phyloP scores from a whole-genome alignment of 2,888 invertebrate genomes.

The Ophraella communa region DNA sequence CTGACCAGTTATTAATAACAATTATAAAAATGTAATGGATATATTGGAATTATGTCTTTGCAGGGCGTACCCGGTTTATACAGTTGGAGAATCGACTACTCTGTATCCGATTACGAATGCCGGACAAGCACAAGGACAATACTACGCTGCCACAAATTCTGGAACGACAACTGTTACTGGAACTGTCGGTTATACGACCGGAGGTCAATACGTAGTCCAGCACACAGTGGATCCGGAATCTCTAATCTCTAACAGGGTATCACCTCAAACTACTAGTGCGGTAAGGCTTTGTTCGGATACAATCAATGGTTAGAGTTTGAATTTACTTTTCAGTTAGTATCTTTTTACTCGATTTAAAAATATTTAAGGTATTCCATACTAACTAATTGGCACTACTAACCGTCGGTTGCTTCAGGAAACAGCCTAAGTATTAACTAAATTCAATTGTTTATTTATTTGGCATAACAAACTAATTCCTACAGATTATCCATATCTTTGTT shows the following conservation, averaged over 20 bases:
- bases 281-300: slow-evolving; percentile 60
- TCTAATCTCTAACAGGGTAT: slow-evolving; percentile 68
- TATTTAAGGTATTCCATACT: too few species aligned
- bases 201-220: slow-evolving; percentile 74
- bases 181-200: slow-evolving; percentile 57
- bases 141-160: slow-evolving; percentile 71
- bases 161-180: slow-evolving; percentile 68
- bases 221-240: slow-evolving; percentile 69
- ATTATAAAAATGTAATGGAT: too few species aligned
- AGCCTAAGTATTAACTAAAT: too few species aligned
- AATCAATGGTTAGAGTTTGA: too few species aligned
- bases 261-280: slow-evolving; percentile 72
- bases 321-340: too few species aligned
- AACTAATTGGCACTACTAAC: too few species aligned
- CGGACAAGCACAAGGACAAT: slow-evolving; percentile 69
- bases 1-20: too few species aligned
- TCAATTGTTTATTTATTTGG: too few species aligned
- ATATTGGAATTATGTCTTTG: slow-evolving; percentile 23
- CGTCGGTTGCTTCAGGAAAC: too few species aligned
- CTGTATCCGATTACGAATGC: slow-evolving; percentile 60
- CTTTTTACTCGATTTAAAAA: too few species aligned
- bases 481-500: too few species aligned
- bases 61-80: slow-evolving; percentile 80
- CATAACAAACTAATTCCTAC: too few species aligned
- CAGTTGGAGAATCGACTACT: slow-evolving; percentile 69